phyloP scores from a whole-genome alignment of 2,113 vertebrate genomes.

The Anseranas semipalmata region DNA sequence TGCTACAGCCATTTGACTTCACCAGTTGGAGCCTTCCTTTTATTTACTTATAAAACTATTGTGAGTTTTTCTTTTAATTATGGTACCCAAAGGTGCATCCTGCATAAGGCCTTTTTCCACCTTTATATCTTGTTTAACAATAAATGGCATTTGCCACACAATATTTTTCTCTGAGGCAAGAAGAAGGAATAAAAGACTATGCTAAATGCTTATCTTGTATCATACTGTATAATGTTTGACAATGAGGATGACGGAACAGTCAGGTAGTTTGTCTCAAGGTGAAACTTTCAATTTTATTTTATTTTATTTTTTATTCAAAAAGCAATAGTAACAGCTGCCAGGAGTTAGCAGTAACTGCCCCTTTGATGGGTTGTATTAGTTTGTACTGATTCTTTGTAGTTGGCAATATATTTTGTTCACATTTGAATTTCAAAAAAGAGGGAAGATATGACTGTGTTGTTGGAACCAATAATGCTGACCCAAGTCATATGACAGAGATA shows the following conservation, averaged over 20 bases:
- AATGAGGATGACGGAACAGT: neutral
- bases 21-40: neutral
- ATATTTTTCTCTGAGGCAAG: neutral
- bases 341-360: neutral
- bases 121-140: neutral
- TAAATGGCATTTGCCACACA: neutral
- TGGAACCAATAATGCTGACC: slow-evolving; percentile 32
- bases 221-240: neutral
- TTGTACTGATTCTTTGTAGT: neutral
- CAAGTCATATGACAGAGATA: neutral
- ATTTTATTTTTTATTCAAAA: neutral
- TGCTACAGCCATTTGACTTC: neutral
- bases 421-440: slow-evolving; percentile 66
- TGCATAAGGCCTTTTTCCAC: neutral
- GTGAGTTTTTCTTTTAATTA: neutral
- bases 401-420: slow-evolving; percentile 27
- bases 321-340: neutral
- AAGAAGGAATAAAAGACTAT: neutral
- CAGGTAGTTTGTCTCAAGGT: neutral
- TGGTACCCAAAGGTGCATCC: neutral
- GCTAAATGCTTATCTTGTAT: neutral
- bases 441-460: slow-evolving; percentile 4
- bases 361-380: neutral
- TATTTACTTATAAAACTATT: neutral
- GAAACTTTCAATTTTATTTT: neutral